Base-by-base conservation (phyloP, 2,113 vertebrate species). In the Ceyx cyanopectus region DNA sequence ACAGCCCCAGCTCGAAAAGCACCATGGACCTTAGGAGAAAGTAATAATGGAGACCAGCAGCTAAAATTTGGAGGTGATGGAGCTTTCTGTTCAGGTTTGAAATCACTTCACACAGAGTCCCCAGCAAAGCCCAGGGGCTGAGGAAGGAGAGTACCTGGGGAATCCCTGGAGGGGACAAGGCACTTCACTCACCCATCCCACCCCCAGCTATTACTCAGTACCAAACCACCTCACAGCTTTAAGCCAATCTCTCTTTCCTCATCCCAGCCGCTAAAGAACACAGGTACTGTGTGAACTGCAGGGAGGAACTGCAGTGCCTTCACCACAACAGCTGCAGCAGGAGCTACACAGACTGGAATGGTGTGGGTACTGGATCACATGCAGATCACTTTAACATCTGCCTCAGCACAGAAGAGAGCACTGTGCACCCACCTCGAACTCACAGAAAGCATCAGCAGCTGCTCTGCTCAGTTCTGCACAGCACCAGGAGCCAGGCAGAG, bases 211-310 rank as follows among this genome's bases (percentile, higher is more conserved):
- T 1, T 24, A 23, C 5, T 1, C 22, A 9, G 0, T 13, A 85
- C 14, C 10, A 2, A 2, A 46, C 16, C n/a, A 67, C n/a, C 32
- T 73, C 45, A 30, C 50, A 45, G 20, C 41, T 79, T 54, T 12
- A 87, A 32, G 24, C 22, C 83, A 57, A 41, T 18, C 22, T 9
- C 11, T 29, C 8, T 27, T 66, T 51, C 58, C 56, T 70, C 43
- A 57, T 29, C 40, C 30, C 51, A 32, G 30, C 32, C 78, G 51
- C 41, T 58, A 70, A 62, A 80, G 60, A 81, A 37, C 9, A 29
- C 0, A 0, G 5, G 5, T 27, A 51, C 2, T 14, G 72, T 24
- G 81, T 61, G 40, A 80, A 63, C 6, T 15, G 0, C 1, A 40
- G 48, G 72, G 24, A 84, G 65, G 40, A 80, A 63, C 6, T 15